Evolutionary conservation across 1,140 invertebrate genomes (phyloP), one percentile per base, ranked within the genome.

Genomic region (Leptinotarsa lineolata): DNA sequence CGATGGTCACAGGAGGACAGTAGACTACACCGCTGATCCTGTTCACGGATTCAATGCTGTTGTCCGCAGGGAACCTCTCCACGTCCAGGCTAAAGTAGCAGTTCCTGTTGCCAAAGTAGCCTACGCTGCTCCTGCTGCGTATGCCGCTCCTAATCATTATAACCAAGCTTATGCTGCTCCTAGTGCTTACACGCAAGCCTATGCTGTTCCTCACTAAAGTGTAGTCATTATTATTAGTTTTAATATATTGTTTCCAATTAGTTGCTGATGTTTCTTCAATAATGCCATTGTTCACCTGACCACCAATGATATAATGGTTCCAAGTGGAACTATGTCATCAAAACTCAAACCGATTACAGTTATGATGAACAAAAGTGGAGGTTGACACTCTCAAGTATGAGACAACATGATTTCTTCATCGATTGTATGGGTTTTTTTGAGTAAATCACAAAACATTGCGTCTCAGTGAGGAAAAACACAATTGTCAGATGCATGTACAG

Each of bases 21-120:
- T 91, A 1, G 89, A 90, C 76, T 91, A 92, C 83, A 90, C 89
- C 4, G 88, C 89, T 20, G 88, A 90, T 81, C 85, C 88, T 2
- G 74, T 85, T 71, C 84, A 87, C 70, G 87, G 87, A 75, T 87
- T 87, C 82, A 86, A 86, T 80, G 86, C 86, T 21, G 82, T 85
- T 22, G 85, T 86, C 45, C 85, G 81, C 39, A 76, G 84, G 60
- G 77, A 84, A 81, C 76, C 81, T 66, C 63, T 79, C 5, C 22
- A 75, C 20, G 69, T 75, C 8, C 15, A 54, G 48, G 72, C 77
- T 54, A 79, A 78, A 72, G 76, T 74, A 15, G 81, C 81, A 2
- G 77, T 30, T n/a, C 60, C 66, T 4, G 45, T 18, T 54, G 48
- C 16, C 16, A 54, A 54, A 16, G 48, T 76, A 22, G 59, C 77